A percentile compares a stretch with the other conserved stretches of the same genome.
Evolutionary conservation across 2,888 invertebrate genomes (phyloP).

Genomic region (Hermaeophaga mercurialis): DNA sequence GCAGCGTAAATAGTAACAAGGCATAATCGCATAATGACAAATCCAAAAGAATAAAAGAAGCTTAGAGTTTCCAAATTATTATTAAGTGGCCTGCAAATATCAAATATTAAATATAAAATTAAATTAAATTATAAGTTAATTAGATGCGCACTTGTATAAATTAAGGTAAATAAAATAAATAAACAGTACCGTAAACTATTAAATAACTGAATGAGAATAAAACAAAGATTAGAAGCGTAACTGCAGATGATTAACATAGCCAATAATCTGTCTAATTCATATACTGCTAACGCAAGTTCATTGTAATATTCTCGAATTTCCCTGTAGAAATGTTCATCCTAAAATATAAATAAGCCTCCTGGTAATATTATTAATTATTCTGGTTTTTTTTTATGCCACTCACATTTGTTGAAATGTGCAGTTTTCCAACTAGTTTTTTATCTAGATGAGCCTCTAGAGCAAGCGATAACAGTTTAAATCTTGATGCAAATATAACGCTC

Average conservation of each 20-base stretch:
- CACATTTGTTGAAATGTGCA: too few species aligned
- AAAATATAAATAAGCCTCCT: too few species aligned
- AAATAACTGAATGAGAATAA: conserved; percentile 44
- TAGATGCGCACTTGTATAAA: too few species aligned
- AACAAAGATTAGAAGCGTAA: conserved; percentile 41
- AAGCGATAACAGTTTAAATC: conserved; percentile 61
- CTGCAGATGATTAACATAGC: conserved; percentile 40
- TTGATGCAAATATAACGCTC: conserved; percentile 67
- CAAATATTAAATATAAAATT: too few species aligned
- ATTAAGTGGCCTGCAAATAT: conserved; percentile 35
- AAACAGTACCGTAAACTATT: conserved; percentile 56
- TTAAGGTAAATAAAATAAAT: too few species aligned
- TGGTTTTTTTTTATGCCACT: too few species aligned
- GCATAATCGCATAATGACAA: conserved; percentile 64
- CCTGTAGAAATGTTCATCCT: conserved; percentile 53
- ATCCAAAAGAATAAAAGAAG: conserved; percentile 69
- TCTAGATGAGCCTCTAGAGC: conserved; percentile 16
- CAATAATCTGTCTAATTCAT: conserved; percentile 37
- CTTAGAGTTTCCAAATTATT: conserved; percentile 61
- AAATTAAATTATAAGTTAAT: too few species aligned
- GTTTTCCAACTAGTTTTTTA: neutral
- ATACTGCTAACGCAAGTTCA: conserved; percentile 34
- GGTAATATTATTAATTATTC: too few species aligned
- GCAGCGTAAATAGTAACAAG: conserved; percentile 53
- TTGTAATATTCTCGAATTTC: conserved; percentile 43